Conservation (phyloP, 2,888 invertebrate genomes). For the Ochlodes sylvanus region DNA sequence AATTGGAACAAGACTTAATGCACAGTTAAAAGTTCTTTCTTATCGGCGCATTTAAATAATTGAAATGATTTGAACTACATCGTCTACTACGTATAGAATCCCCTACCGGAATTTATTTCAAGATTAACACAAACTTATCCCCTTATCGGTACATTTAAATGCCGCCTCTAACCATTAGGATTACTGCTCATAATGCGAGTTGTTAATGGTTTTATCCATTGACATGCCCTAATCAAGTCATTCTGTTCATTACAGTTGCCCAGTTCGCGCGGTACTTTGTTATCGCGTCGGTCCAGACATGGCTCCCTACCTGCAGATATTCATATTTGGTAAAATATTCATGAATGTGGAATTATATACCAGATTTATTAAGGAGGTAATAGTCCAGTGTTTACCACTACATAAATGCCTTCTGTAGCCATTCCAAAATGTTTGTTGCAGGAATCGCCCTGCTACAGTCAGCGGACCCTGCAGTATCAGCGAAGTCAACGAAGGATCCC, state of each 20-base stretch:
- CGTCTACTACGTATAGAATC: conserved; percentile 24
- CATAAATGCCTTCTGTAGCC: neutral
- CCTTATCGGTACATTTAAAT: conserved; percentile 29
- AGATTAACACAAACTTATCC: conserved; percentile 30
- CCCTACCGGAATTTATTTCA: conserved; percentile 30
- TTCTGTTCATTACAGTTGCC: conserved; percentile 69
- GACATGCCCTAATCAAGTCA: conserved; percentile 62
- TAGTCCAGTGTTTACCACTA: neutral
- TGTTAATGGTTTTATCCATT: conserved; percentile 55
- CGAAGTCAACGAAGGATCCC: conserved; percentile 53
- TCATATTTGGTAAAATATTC: conserved; percentile 58
- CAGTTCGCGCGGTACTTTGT: conserved; percentile 50
- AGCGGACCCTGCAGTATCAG: conserved; percentile 39
- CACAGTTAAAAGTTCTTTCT: conserved; percentile 32
- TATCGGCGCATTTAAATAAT: conserved; percentile 37
- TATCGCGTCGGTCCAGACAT: conserved; percentile 46
- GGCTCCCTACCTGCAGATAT: conserved; percentile 51
- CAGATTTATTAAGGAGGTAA: too few species aligned
- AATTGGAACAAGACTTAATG: conserved; percentile 27
- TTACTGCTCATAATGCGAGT: conserved; percentile 36
- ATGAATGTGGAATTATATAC: neutral
- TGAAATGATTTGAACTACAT: conserved; percentile 27
- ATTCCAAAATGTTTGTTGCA: neutral
- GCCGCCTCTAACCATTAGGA: conserved; percentile 34
- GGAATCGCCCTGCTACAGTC: conserved; percentile 21